Conservation (phyloP, 1,140 invertebrate species). For the Drosophila truncata region DNA sequence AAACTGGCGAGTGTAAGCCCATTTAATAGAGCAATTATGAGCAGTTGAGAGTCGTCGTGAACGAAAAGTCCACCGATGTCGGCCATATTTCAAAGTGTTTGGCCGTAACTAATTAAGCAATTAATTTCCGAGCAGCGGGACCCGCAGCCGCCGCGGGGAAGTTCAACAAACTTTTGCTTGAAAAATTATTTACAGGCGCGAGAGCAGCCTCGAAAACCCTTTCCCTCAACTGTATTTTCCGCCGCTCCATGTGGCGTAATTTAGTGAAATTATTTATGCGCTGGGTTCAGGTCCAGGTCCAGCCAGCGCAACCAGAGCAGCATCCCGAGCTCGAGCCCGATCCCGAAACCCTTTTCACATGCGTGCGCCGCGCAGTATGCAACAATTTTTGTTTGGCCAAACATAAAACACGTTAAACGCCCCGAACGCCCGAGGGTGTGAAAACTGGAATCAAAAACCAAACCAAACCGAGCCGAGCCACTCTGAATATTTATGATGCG, state of each 20-base stretch:
- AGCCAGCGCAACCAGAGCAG: slow-evolving; percentile 8
- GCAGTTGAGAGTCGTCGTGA: slow-evolving; percentile 68
- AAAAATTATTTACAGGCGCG: slow-evolving; percentile 70
- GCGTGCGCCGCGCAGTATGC: slow-evolving; percentile 72
- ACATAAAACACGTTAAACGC: slow-evolving; percentile 81
- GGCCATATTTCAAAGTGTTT: slow-evolving; percentile 83
- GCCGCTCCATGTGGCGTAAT: slow-evolving; percentile 53
- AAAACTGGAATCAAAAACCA: slow-evolving; percentile 78
- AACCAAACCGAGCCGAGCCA: slow-evolving; percentile 47
- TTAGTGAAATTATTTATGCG: slow-evolving; percentile 68
- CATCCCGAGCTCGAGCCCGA: slow-evolving; percentile 5
- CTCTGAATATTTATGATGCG: slow-evolving; percentile 83
- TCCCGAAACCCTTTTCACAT: slow-evolving; percentile 49
- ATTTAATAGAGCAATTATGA: slow-evolving; percentile 84
- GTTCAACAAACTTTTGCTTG: slow-evolving; percentile 77
- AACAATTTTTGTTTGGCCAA: slow-evolving; percentile 67
- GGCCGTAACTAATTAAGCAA: slow-evolving; percentile 84
- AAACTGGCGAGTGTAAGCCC: slow-evolving; percentile 64
- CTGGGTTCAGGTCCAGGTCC: slow-evolving; percentile 10
- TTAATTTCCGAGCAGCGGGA: slow-evolving; percentile 73
- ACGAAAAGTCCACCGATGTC: slow-evolving; percentile 63
- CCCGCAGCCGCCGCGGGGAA: slow-evolving; percentile 49
- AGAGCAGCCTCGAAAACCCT: slow-evolving; percentile 1
- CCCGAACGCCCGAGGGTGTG: slow-evolving; percentile 73
- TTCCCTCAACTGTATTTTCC: slow-evolving; percentile 20